A percentile compares a stretch with the other conserved stretches of the same genome.
These are phyloP conservation scores for Falco naumanni DNA, from an alignment of 2,797 vertebrate genomes.

Conservation along the genomic window DNA sequence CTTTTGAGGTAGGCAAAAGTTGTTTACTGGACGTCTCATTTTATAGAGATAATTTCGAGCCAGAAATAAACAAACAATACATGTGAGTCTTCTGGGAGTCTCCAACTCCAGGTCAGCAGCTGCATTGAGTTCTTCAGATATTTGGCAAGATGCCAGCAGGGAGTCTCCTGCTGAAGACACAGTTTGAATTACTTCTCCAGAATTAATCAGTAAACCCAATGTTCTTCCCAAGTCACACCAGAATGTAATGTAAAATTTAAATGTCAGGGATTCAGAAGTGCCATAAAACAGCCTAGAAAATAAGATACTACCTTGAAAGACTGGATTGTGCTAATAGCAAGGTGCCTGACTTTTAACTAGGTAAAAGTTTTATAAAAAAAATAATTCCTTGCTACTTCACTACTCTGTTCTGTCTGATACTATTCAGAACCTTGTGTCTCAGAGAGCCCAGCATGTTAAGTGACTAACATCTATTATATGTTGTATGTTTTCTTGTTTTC, in stretches of 20 bases:
- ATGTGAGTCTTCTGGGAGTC: background rate
- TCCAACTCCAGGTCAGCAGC: background rate
- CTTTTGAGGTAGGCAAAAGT: background rate
- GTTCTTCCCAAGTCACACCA: background rate
- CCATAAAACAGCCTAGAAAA: background rate
- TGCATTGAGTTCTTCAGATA: background rate
- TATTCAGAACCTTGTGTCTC: background rate
- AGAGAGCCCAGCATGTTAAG: background rate
- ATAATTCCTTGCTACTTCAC: background rate
- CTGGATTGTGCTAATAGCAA: background rate
- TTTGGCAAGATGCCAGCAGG: background rate
- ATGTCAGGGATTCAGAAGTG: background rate
- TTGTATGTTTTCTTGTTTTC: background rate
- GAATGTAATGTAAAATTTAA: background rate
- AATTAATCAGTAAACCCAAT: background rate
- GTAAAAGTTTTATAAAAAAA: background rate
- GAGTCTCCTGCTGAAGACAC: background rate
- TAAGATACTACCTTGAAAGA: background rate
- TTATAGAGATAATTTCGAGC: background rate
- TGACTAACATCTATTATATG: background rate
- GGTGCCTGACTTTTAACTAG: background rate
- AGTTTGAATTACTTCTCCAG: background rate
- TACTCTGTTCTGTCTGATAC: background rate
- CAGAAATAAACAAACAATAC: background rate
- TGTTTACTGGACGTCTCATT: background rate